Percentiles rank a stretch among this genome's conserved stretches.
Evolutionary conservation across 30 jellyfish, hydroid and myxozoan genomes (phyloP).

Genomic region (Aurelia sp.): DNA sequence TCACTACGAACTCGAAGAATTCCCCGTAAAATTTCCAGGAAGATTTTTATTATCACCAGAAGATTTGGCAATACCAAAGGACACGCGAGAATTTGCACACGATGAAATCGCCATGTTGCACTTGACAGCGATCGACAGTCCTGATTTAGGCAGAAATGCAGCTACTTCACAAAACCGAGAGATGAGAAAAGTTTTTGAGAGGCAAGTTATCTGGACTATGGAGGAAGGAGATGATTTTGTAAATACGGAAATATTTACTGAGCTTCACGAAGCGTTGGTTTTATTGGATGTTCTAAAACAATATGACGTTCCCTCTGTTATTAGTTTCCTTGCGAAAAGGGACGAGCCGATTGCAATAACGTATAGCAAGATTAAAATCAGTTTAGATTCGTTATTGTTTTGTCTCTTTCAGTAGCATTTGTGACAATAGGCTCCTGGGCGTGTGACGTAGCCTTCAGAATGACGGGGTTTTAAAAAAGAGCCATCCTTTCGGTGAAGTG

Average conservation of each 20-base stretch:
- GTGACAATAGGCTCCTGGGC: too few relatives aligned
- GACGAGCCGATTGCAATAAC: constrained; percentile 97
- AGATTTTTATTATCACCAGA: constrained; percentile 58
- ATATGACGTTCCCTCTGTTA: constrained; percentile 95
- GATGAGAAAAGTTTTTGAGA: constrained; percentile 79
- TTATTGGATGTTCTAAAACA: constrained; percentile 88
- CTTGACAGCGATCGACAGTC: constrained; percentile 56
- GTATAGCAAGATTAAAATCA: constrained; percentile 92
- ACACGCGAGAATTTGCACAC: constrained; percentile 64
- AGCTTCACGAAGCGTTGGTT: constrained; percentile 88
- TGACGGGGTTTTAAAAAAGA: too few relatives aligned
- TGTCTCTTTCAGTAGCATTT: constrained; percentile 84
- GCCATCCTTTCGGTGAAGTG: too few relatives aligned
- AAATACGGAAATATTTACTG: constrained; percentile 87
- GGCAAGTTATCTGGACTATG: constrained; percentile 97
- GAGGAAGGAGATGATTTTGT: constrained; percentile 98
- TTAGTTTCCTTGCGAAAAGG: constrained; percentile 92
- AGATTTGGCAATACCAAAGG: constrained; percentile 53
- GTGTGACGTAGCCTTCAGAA: too few relatives aligned
- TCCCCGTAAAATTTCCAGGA: constrained; percentile 55
- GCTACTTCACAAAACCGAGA: constrained; percentile 38
- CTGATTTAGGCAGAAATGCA: constrained; percentile 22
- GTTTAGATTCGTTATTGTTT: constrained; percentile 91
- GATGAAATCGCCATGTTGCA: constrained; percentile 89
- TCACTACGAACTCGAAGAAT: constrained; percentile 88